These are phyloP conservation scores for Darevskia mixta DNA, from an alignment of 2,797 vertebrate species.

Conservation along the genomic window DNA sequence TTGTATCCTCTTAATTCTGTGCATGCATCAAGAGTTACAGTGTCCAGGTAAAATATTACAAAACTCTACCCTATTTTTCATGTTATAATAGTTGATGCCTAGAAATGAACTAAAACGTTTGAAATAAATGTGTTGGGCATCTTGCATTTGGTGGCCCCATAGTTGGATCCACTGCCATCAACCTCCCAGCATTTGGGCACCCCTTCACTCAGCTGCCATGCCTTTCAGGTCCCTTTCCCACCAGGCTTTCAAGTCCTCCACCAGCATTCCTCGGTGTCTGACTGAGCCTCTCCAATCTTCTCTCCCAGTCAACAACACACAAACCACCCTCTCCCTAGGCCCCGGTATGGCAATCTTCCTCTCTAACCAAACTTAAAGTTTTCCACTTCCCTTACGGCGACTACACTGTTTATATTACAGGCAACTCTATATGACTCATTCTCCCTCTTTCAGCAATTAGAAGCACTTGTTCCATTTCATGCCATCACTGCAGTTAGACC, in stretches of 20 bases:
- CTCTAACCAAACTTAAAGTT: neutral
- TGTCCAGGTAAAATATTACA: conserved; percentile 30
- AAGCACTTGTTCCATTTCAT: neutral
- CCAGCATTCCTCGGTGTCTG: neutral
- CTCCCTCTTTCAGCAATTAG: neutral
- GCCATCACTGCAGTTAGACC: neutral
- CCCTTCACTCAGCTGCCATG: neutral
- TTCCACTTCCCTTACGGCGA: conserved; percentile 5
- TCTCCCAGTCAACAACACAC: neutral
- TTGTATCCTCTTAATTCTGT: neutral
- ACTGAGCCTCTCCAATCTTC: neutral
- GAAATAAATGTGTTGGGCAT: neutral
- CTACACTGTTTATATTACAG: conserved; percentile 12
- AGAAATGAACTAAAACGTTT: neutral
- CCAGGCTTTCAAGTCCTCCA: no score
- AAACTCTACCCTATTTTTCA: conserved; percentile 14
- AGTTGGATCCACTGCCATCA: neutral
- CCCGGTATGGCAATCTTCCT: neutral
- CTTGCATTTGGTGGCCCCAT: neutral
- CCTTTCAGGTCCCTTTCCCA: neutral
- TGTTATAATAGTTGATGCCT: neutral
- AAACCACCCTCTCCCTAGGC: neutral
- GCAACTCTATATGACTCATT: neutral
- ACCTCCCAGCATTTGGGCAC: no score
- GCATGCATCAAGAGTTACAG: conserved; percentile 28